phyloP scores from a whole-genome alignment of 2,888 invertebrate genomes.

The Drosophila limbata region DNA sequence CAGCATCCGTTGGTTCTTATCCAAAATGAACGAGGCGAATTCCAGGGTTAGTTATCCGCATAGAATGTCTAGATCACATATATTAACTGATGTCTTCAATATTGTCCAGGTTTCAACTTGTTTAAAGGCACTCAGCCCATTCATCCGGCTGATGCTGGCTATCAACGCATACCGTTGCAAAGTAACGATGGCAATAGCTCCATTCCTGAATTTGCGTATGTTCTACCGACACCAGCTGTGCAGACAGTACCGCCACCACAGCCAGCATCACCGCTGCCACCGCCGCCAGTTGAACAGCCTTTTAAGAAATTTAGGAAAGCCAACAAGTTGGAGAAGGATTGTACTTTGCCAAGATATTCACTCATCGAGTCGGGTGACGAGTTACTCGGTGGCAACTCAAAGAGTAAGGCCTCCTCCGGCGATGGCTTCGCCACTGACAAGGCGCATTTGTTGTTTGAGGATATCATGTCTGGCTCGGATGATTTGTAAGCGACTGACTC shows the following conservation, averaged over 20 bases:
- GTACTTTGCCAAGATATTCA: slow-evolving; percentile 3
- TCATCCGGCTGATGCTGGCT: slow-evolving; percentile 50
- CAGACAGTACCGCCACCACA: background rate
- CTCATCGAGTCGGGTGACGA: slow-evolving; percentile 30
- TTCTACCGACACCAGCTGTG: slow-evolving; percentile 7
- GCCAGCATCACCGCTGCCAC: background rate
- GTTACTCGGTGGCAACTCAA: slow-evolving; percentile 47
- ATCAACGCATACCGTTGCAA: slow-evolving; percentile 46
- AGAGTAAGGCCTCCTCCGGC: slow-evolving; percentile 43
- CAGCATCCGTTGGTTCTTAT: slow-evolving; percentile 82
- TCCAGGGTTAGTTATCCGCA: slow-evolving; percentile 75
- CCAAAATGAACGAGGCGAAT: slow-evolving; percentile 82
- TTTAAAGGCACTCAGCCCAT: slow-evolving; percentile 68
- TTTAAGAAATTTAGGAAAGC: slow-evolving; percentile 53
- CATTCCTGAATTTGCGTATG: slow-evolving; percentile 54
- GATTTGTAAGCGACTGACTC: slow-evolving; percentile 56
- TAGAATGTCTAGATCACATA: background rate
- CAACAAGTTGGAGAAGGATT: slow-evolving; percentile 1
- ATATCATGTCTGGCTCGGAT: slow-evolving; percentile 60
- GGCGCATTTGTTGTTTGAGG: slow-evolving; percentile 60
- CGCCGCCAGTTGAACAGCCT: slow-evolving; percentile 22
- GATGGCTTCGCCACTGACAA: slow-evolving; percentile 45
- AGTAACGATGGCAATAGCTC: slow-evolving; percentile 44
- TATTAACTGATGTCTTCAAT: background rate
- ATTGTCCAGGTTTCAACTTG: slow-evolving; percentile 79